Percentiles rank a stretch among this genome's conserved stretches.
Conservation (phyloP, 1,140 invertebrate species). For the Colletes gigas region DNA sequence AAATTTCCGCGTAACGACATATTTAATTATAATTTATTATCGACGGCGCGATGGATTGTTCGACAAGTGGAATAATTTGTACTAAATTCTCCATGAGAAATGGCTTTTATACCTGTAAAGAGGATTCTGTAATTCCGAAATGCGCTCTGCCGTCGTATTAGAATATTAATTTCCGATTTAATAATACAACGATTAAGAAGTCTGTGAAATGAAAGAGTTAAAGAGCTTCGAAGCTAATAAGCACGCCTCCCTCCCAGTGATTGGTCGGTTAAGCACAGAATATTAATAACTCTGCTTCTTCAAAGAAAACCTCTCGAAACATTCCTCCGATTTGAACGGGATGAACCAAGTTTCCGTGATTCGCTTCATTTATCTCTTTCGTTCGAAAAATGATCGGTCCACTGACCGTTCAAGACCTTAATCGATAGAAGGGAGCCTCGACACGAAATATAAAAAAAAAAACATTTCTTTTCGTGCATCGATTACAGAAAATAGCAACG, state of each 20-base stretch:
- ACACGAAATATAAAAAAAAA: too few species aligned
- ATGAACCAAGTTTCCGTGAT: not conserved
- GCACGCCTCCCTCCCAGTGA: not conserved
- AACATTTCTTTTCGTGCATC: too few species aligned
- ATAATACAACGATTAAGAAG: not conserved
- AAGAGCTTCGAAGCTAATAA: not conserved
- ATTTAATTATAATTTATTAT: not conserved
- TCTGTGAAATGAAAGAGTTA: not conserved
- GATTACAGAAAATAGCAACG: too few species aligned
- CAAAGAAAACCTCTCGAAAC: not conserved
- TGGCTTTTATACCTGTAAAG: not conserved
- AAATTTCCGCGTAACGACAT: not conserved
- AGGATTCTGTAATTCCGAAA: not conserved
- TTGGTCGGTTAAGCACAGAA: not conserved
- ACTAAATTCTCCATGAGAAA: not conserved
- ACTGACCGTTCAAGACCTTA: too few species aligned
- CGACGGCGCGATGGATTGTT: not conserved
- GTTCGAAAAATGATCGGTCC: too few species aligned
- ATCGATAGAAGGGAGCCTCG: not conserved
- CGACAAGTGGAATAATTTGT: too few species aligned
- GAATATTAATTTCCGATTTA: not conserved
- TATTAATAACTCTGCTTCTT: not conserved
- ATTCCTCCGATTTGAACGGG: not conserved
- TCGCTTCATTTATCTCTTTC: not conserved
- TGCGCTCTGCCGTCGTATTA: not conserved